Evolutionary conservation across 1,140 invertebrate genomes (phyloP).

Genomic region (Neodiprion lecontei): DNA sequence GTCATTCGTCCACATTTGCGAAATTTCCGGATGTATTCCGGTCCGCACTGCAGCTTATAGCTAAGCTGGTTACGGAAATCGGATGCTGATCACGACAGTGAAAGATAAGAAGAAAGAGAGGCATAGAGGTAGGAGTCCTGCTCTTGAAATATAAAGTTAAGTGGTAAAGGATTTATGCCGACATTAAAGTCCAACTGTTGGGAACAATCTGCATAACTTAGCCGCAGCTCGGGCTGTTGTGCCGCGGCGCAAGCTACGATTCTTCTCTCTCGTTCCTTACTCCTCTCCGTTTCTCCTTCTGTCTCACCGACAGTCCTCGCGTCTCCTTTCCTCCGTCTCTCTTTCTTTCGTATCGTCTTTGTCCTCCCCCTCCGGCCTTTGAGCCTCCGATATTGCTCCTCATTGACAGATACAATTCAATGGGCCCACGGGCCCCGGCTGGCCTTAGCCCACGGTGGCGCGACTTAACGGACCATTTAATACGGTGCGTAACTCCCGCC

Average conservation of each 20-base stretch:
- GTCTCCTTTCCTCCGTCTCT: not conserved
- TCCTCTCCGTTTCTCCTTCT: slow-evolving; percentile 16
- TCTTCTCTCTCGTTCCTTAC: slow-evolving; percentile 25
- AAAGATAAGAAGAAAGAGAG: slow-evolving; percentile 16
- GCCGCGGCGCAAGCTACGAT: slow-evolving; percentile 29
- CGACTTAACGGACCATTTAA: slow-evolving; percentile 1
- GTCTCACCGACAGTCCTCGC: not conserved
- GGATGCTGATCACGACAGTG: not conserved
- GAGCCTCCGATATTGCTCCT: slow-evolving; percentile 43
- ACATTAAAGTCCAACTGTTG: slow-evolving; percentile 59
- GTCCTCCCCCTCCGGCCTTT: slow-evolving; percentile 4
- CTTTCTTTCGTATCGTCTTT: slow-evolving; percentile 14
- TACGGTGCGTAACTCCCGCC: not conserved
- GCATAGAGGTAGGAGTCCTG: slow-evolving; percentile 21
- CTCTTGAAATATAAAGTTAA: slow-evolving; percentile 56
- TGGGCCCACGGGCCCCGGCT: slow-evolving; percentile 35
- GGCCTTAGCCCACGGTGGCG: slow-evolving; percentile 24
- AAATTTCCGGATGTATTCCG: too few species aligned
- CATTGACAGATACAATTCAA: slow-evolving; percentile 54
- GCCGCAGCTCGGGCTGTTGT: slow-evolving; percentile 38
- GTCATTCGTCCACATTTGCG: too few species aligned
- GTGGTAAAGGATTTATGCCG: slow-evolving; percentile 57
- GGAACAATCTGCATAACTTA: slow-evolving; percentile 59
- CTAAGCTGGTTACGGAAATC: not conserved
- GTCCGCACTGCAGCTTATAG: too few species aligned